Base-by-base conservation (phyloP, 2,113 vertebrate genomes). In the Erythrocercus mccallii region DNA sequence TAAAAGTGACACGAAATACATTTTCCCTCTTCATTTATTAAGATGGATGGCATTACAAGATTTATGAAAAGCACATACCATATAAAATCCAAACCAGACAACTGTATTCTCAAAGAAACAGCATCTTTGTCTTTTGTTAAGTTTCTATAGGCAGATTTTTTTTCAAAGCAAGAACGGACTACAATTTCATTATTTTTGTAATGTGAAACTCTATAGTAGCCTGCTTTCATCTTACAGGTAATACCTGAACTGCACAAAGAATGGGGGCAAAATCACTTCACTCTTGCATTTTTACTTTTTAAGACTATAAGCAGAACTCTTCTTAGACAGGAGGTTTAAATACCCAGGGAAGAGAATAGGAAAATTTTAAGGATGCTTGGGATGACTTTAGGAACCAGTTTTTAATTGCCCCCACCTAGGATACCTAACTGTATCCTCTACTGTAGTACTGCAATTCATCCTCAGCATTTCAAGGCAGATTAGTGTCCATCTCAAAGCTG, bases 261-360 rank as follows among this genome's bases (percentile, higher is more conserved):
- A n/a, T 0, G 1, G 5, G 4, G 8, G 2, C 8, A 10, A 42
- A 31, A n/a, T 2, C 9, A 44, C 16, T 77, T 54, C 12, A 37
- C 18, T 65, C 48, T 22, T 61, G 3, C 28, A 45, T 78, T 69
- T 86, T 86, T 30, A 77, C 54, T 72, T 82, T 45, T 18, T 21
- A 57, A 61, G 33, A 80, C 27, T 10, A 9, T 20, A 57, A 61
- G 28, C 22, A 83, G 12, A 92, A 65, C 7, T 51, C 18, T 54
- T 48, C 53, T 40, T 45, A 71, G 40, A 58, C 24, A 38, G 6
- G 4, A 86, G 8, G 8, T 56, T 56, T 38, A 21, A 86, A 9
- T 30, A 80, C 30, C 3, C n/a, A 35, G 42, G 30, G 23, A 62
- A 64, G 9, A 37, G 57, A 53, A 77, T 8, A 53, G 27, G 24